phyloP scores from a whole-genome alignment of 2,113 vertebrate species.

The Dromas ardeola region DNA sequence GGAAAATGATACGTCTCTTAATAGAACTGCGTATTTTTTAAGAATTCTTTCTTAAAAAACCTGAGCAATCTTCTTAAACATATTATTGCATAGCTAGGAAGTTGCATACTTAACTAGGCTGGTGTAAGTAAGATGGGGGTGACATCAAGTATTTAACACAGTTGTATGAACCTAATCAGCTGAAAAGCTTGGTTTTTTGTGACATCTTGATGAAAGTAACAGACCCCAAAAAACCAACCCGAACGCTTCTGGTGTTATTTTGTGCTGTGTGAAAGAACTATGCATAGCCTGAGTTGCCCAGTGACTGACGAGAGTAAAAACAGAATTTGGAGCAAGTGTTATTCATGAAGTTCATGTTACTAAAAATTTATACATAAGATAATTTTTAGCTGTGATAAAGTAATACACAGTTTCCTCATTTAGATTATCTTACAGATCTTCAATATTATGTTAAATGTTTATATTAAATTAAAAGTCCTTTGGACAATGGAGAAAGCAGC shows the following conservation, averaged over 20 bases:
- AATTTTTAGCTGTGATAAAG: not conserved
- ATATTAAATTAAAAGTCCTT: not conserved
- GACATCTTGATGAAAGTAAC: not conserved
- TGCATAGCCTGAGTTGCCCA: accelerated
- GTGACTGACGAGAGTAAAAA: not conserved
- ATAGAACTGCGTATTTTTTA: not conserved
- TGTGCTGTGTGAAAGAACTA: not conserved
- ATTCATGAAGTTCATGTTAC: not conserved
- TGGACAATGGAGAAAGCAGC: not conserved
- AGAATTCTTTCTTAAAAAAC: not conserved
- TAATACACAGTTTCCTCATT: not conserved
- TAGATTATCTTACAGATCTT: not conserved
- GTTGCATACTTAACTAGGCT: not conserved
- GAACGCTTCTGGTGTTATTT: not conserved
- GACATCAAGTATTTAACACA: not conserved
- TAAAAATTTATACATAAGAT: not conserved
- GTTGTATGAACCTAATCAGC: not conserved
- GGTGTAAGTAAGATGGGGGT: not conserved
- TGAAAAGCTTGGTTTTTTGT: not conserved
- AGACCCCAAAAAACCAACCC: not conserved
- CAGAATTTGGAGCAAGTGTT: not conserved
- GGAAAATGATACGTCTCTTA: not conserved
- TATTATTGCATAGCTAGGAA: not conserved
- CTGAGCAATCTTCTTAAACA: not conserved
- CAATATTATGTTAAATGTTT: not conserved